These are phyloP conservation scores for Melanchra persicariae DNA, from an alignment of 2,888 invertebrate species.

Conservation along the genomic window DNA sequence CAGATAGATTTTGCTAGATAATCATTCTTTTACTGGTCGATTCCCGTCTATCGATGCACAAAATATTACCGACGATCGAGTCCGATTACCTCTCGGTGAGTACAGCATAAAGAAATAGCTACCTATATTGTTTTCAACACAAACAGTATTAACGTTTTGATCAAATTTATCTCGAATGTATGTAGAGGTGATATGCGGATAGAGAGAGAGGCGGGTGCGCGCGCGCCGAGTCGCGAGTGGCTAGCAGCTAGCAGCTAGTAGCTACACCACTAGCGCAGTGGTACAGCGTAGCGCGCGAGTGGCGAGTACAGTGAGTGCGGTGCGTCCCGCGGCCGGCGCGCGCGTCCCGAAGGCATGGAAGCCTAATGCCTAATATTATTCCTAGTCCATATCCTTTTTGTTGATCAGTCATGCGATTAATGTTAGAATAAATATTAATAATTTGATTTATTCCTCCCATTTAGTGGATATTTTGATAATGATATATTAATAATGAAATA, in stretches of 20 bases:
- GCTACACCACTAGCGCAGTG: no score
- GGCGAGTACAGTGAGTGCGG: constrained; percentile 56
- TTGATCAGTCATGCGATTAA: constrained; percentile 91
- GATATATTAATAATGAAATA: constrained; percentile 91
- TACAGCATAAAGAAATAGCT: constrained; percentile 81
- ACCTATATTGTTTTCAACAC: constrained; percentile 85
- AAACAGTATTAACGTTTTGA: constrained; percentile 89
- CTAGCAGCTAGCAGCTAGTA: no score
- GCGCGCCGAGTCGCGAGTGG: constrained; percentile 61
- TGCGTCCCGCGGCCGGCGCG: constrained; percentile 64
- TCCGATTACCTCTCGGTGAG: constrained; percentile 84
- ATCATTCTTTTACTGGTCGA: constrained; percentile 85
- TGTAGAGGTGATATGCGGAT: constrained; percentile 89
- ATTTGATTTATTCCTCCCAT: constrained; percentile 91
- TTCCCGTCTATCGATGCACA: constrained; percentile 88
- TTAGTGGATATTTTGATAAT: constrained; percentile 91
- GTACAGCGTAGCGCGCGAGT: no score
- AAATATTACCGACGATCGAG: constrained; percentile 87
- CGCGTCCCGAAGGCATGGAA: constrained; percentile 82
- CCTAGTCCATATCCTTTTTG: constrained; percentile 91
- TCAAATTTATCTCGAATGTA: constrained; percentile 86
- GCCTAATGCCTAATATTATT: constrained; percentile 90
- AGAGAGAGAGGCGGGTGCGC: constrained; percentile 81
- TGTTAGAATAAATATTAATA: constrained; percentile 90
- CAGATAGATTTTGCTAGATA: constrained; percentile 91